Evolutionary conservation across 2,113 vertebrate genomes (phyloP).

Genomic region (Heterochromis multidens): DNA sequence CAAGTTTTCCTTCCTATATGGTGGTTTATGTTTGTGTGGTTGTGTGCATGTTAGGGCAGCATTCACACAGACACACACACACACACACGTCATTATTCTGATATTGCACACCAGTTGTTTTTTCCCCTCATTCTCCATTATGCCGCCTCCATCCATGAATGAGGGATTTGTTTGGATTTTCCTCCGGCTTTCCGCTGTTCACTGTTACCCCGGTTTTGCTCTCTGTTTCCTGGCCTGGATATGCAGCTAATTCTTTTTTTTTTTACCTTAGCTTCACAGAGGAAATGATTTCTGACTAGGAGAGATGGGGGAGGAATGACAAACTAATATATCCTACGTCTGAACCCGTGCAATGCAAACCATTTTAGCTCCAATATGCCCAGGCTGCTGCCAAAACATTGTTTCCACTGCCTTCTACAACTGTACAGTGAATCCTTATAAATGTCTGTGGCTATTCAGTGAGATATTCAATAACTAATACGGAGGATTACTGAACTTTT

Average conservation of each 20-base stretch:
- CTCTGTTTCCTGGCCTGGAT: constrained; percentile 59
- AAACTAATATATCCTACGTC: constrained; percentile 48
- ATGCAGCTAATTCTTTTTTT: neutral
- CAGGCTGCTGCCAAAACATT: constrained; percentile 10
- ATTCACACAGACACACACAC: constrained; percentile 15
- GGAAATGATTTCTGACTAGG: constrained; percentile 61
- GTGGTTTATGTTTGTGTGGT: neutral
- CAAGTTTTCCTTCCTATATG: neutral
- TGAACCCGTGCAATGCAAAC: constrained; percentile 18
- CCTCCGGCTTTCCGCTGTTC: constrained; percentile 43
- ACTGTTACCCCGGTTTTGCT: constrained; percentile 51
- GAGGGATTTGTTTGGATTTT: constrained; percentile 66
- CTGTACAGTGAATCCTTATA: constrained; percentile 33
- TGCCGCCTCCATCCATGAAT: constrained; percentile 53
- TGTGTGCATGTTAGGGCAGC: neutral
- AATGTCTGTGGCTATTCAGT: constrained; percentile 26
- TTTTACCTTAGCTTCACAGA: constrained; percentile 39
- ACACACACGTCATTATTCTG: constrained; percentile 50
- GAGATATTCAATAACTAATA: constrained; percentile 49
- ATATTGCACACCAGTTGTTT: constrained; percentile 20
- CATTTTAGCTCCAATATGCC: constrained; percentile 2
- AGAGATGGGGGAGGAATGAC: constrained; percentile 47
- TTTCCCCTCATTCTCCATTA: constrained; percentile 41
- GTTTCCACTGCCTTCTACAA: constrained; percentile 41
- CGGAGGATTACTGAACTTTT: constrained; percentile 27